A percentile compares a stretch with the other conserved stretches of the same genome.
phyloP scores from a whole-genome alignment of 2,888 invertebrate genomes.

The Polydrusus pterygomalis region DNA sequence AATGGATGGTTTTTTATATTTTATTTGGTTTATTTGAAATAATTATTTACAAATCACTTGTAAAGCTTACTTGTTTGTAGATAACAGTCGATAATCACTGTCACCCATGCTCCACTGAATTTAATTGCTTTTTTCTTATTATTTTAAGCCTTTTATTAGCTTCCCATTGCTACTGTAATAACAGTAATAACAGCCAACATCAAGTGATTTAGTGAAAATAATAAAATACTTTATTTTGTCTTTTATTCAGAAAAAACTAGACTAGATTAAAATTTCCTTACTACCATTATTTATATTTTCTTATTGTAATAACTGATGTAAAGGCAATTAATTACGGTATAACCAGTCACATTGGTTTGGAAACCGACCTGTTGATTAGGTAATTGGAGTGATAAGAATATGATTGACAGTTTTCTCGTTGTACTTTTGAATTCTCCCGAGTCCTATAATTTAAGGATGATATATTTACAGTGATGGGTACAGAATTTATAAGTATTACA shows the following conservation, averaged over 20 bases:
- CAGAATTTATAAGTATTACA: too few relatives aligned
- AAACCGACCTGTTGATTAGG: constrained; percentile 10
- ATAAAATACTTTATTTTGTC: not conserved
- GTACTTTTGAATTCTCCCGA: too few relatives aligned
- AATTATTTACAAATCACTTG: constrained; percentile 73
- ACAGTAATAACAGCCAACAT: not conserved
- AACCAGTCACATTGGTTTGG: too few relatives aligned
- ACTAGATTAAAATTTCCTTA: too few relatives aligned
- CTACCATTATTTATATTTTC: too few relatives aligned
- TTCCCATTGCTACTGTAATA: constrained; percentile 3
- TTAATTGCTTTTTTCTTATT: constrained; percentile 52
- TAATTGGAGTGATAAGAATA: not conserved
- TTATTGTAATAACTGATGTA: too few relatives aligned
- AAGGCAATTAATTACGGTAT: too few relatives aligned
- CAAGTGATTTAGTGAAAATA: not conserved
- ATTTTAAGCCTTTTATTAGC: constrained; percentile 30
- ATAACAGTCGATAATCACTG: constrained; percentile 54
- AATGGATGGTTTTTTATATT: constrained; percentile 48
- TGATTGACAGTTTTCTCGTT: not conserved
- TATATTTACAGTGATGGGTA: too few relatives aligned
- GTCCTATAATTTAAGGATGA: too few relatives aligned
- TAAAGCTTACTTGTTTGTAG: constrained; percentile 65
- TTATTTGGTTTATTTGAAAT: constrained; percentile 70
- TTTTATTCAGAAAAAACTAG: too few relatives aligned
- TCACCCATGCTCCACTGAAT: constrained; percentile 40